Conservation (phyloP, 1,140 invertebrate species). For the Nomia melanderi region DNA sequence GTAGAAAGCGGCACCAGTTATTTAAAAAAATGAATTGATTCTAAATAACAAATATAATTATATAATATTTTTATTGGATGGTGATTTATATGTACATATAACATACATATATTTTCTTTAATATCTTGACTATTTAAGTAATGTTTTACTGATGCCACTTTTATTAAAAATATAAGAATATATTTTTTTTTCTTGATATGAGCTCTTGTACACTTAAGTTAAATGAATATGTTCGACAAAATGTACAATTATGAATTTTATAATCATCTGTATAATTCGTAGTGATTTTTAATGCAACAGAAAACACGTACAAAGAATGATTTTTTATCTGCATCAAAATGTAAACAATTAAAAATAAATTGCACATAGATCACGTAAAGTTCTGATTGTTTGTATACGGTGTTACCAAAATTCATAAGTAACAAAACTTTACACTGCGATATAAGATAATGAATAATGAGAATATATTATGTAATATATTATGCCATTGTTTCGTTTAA, state of each 20-base stretch:
- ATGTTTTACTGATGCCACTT: slow-evolving; percentile 31
- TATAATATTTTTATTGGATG: slow-evolving; percentile 14
- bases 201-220: slow-evolving; percentile 38
- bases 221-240: slow-evolving; percentile 33
- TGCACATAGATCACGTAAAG: slow-evolving; percentile 48
- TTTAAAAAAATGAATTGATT: background rate
- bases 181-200: slow-evolving; percentile 36
- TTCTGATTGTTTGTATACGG: background rate
- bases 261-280: slow-evolving; percentile 34
- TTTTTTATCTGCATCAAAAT: slow-evolving; percentile 13
- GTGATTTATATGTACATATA: slow-evolving; percentile 15
- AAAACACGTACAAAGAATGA: slow-evolving; percentile 20
- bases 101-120: slow-evolving; percentile 6
- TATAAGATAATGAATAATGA: slow-evolving; percentile 50
- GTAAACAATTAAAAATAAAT: slow-evolving; percentile 42
- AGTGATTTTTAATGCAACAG: slow-evolving; percentile 42
- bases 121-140: slow-evolving; percentile 14
- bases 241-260: slow-evolving; percentile 48
- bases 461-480: slow-evolving; percentile 43
- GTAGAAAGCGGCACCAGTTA: slow-evolving; percentile 8
- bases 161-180: slow-evolving; percentile 50
- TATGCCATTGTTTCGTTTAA: slow-evolving; percentile 39
- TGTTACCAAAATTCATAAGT: slow-evolving; percentile 24
- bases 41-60: background rate
- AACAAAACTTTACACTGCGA: slow-evolving; percentile 40